Evolutionary conservation across 2,888 invertebrate genomes (phyloP), one percentile per base, ranked within the genome.

Genomic region (Copidosoma aretas): DNA sequence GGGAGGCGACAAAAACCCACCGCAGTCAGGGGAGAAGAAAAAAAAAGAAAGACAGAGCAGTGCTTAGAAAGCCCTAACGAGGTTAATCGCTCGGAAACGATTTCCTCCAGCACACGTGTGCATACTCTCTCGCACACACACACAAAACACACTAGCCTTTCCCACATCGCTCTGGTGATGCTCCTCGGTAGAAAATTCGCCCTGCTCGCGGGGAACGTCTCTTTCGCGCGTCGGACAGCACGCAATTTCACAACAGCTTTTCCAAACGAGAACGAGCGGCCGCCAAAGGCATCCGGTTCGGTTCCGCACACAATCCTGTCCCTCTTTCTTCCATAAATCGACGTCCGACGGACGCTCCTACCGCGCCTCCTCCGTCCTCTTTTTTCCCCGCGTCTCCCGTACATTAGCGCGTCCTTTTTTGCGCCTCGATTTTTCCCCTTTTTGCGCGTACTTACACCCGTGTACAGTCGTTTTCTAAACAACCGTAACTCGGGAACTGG

Each of bases 21-120:
- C n/a, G 22, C 15, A 19, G 21, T 21, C n/a, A 12, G 19, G 22
- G 12, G 14, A 19, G 52, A 51, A 32, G 43, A 62, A 62, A 43
- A 19, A 25, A 24, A 54, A 3, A 19, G 8, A 43, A 22, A 39
- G 21, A n/a, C 22, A 22, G 22, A 53, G 53, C 15, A 43, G 21
- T 24, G 56, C 60, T 66, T 66, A 66, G 66, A 66, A 60, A 66
- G 67, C 57, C 57, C 67, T 56, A 67, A 67, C 24, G 67, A 67
- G 67, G 67, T 61, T 67, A 67, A 67, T 67, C 67, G 61, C 57
- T 67, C 57, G 61, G 56, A 57, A 67, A 57, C 61, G 56, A 66
- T 60, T 60, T 60, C 60, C 66, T 53, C 41, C 10, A 2, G 14
- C 49, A 22, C 49, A 24, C 32, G 19, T 21, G 21, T 49, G 10